Base-by-base conservation (phyloP, 2,888 invertebrate genomes). In the Drosophila phalerata region DNA sequence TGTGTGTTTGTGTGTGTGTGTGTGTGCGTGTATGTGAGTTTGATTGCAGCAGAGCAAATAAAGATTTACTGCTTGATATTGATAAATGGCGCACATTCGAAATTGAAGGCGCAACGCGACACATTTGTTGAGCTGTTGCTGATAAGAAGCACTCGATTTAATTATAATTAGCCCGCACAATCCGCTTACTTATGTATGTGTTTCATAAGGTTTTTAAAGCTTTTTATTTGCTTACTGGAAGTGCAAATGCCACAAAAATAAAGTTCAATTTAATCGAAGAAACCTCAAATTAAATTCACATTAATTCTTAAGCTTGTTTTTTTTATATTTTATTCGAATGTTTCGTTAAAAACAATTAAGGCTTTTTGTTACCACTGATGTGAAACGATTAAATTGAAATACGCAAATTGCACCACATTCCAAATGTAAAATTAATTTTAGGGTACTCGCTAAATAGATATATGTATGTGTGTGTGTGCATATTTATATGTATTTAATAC, bases 1-100 rank as follows among this genome's bases (percentile, higher is more conserved):
- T 8, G 22, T 4, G 62, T 42, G 17, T 1, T 0, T 8, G 8
- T 58, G 32, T 55, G 10, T 30, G 30, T 34, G 6, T 40, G 5
- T 49, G 17, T 51, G n/a, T 32, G 32, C 10, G 34, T 64, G 40
- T 38, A 15, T 51, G 15, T 15, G n/a, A n/a, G 48, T 40, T 30
- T 22, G 53, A 19, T 37, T 56, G 56, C 40, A 61, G 17, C 34
- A 19, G 19, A 52, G 45, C 56, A 57, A 45, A 61, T 68, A 66
- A 80, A 77, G 77, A 80, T 80, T 77, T 63, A 47, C 43, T 28
- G 43, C 57, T 45, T 60, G 69, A 72, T 74, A 68, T 69, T 74
- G 78, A 65, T 60, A 67, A 65, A 71, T 69, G 57, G 55, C 56
- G 58, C 48, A 57, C 65, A 69, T 60, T 69, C 49, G 17, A 64